phyloP scores from a whole-genome alignment of 2,888 invertebrate species.

The Sarcophaga variegata region DNA sequence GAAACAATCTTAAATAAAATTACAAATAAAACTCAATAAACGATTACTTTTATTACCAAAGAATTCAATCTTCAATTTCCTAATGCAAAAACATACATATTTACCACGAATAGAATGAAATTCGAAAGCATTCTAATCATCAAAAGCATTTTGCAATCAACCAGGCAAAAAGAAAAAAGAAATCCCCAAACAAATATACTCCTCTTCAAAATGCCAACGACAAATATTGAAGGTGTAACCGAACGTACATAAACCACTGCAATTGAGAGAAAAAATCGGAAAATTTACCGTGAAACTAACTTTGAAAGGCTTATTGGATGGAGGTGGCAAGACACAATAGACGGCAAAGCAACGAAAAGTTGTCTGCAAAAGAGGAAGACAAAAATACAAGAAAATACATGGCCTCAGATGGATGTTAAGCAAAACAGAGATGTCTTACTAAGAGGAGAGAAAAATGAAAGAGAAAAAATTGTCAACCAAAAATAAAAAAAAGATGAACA shows the following conservation, averaged over 20 bases:
- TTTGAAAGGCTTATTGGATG: no score
- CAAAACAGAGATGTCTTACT: background rate
- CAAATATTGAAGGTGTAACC: slow-evolving; percentile 31
- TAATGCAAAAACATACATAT: no score
- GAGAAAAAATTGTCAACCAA: slow-evolving; percentile 19
- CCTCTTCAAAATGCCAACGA: background rate
- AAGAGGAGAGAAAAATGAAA: slow-evolving; percentile 7
- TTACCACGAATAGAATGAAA: no score
- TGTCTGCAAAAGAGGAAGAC: slow-evolving; percentile 16
- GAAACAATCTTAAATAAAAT: no score
- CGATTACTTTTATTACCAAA: no score
- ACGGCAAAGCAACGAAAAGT: slow-evolving; percentile 4
- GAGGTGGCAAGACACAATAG: no score
- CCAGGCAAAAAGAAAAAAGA: background rate
- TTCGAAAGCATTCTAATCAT: background rate
- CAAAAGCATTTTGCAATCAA: background rate
- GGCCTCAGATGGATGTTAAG: background rate
- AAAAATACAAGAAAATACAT: no score
- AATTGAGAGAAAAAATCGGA: slow-evolving; percentile 19
- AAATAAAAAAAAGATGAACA: slow-evolving; percentile 39
- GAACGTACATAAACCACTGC: slow-evolving; percentile 28
- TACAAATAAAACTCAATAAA: no score
- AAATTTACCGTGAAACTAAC: background rate
- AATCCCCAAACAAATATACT: background rate
- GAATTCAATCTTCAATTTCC: no score